These are phyloP conservation scores for Siniperca obscura DNA, from an alignment of 2,797 vertebrate genomes.

Conservation along the genomic window DNA sequence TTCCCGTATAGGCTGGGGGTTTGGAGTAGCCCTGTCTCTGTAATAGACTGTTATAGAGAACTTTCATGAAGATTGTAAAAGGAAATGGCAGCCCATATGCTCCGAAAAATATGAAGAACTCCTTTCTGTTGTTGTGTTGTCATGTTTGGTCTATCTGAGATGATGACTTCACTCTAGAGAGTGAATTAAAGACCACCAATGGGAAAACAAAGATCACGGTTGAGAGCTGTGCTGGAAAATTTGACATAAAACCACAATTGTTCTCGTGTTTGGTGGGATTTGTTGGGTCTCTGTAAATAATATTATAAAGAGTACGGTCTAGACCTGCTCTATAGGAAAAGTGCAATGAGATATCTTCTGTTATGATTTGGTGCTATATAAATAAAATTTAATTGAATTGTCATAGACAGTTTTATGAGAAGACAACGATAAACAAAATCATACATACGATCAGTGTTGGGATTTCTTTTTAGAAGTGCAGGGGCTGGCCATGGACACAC, in stretches of 20 bases:
- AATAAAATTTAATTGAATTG: no score
- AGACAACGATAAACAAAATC: neutral
- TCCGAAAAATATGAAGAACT: conserved; percentile 51
- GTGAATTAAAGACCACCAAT: conserved; percentile 43
- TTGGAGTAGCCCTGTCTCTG: conserved; percentile 45
- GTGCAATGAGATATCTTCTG: no score
- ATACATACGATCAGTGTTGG: conserved; percentile 15
- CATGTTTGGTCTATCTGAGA: conserved; percentile 66
- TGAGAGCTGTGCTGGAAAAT: conserved; percentile 55
- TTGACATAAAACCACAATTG: conserved; percentile 64
- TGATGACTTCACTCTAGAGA: conserved; percentile 61
- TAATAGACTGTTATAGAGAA: conserved; percentile 69
- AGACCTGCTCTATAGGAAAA: no score
- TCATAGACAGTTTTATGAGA: neutral
- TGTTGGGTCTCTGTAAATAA: no score
- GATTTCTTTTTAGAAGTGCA: conserved; percentile 5
- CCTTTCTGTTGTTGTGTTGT: conserved; percentile 62
- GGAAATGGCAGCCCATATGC: conserved; percentile 62
- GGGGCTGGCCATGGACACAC: conserved; percentile 19
- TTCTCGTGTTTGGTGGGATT: conserved; percentile 5
- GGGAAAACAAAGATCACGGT: conserved; percentile 47
- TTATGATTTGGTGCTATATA: no score
- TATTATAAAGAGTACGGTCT: no score
- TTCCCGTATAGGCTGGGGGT: conserved; percentile 25
- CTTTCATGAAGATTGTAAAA: conserved; percentile 66